Base-by-base conservation (phyloP, 2,888 invertebrate species). In the Ferdinandea cuprea region DNA sequence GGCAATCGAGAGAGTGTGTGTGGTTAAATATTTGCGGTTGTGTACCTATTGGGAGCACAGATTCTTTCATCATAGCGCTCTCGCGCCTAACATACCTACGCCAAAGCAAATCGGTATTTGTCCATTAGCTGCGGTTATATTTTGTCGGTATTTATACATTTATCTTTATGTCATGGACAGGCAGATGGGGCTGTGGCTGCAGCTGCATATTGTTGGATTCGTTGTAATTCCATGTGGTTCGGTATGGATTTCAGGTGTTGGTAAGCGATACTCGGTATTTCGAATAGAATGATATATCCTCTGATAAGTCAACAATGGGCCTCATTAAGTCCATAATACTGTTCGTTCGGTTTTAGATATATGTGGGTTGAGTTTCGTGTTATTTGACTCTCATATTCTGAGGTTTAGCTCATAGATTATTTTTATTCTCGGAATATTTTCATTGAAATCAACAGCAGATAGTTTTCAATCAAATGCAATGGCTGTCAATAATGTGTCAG, bases 1-100 rank as follows among this genome's bases (percentile, higher is more conserved):
- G 28, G 81, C 66, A 76, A 76, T 76, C 69, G 42, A 17, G 72
- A 65, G 65, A 76, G 40, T 61, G 40, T 77, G 71, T 65, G 81
- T 58, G 61, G 69, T 72, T 58, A 68, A 73, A 72, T 83, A 72
- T 73, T 77, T 72, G 83, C 56, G 72, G 83, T 63, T 61, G 32
- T 25, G n/a, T n/a, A n/a, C 63, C n/a, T 54, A 54, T 21, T 48
- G 42, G 15, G 48, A 72, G 50, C 59, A 61, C 30, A 35, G 61
- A n/a, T n/a, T 37, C 83, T 77, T 83, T 78, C 72, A 83, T 83
- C 83, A 52, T 73, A 37, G 66, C 61, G 66, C 69, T 3, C 25
- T 25, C 25, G 48, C 21, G n/a, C 4, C 7, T 32, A 35, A 13
- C 35, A n/a, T 15, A 35, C 5, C 25, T 19, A 25, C 15, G 40